These are phyloP conservation scores for Hippocampus abdominalis DNA, from an alignment of 2,113 vertebrate species.

Conservation along the genomic window DNA sequence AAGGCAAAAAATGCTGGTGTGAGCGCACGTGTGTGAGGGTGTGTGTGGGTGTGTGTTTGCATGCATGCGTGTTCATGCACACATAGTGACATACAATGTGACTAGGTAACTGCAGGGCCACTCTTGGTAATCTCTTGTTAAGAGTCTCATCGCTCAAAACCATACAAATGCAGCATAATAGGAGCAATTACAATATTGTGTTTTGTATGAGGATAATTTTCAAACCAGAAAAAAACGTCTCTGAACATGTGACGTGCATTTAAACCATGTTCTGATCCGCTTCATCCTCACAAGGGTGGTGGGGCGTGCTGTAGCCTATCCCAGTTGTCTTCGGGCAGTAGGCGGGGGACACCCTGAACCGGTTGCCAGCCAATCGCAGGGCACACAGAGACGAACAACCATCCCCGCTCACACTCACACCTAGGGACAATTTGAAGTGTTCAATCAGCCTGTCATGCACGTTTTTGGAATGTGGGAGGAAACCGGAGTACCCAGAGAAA, in stretches of 20 bases:
- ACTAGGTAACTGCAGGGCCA: constrained; percentile 37
- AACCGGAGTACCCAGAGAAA: too few species aligned
- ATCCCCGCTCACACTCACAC: too few species aligned
- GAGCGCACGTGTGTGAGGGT: constrained; percentile 18
- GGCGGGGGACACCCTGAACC: too few species aligned
- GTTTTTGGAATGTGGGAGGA: too few species aligned
- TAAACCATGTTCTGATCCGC: too few species aligned
- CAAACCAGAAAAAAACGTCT: constrained; percentile 53
- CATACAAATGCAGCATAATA: constrained; percentile 49
- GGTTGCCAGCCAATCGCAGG: too few species aligned
- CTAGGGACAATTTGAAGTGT: too few species aligned
- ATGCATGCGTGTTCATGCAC: constrained; percentile 17
- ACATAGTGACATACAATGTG: constrained; percentile 24
- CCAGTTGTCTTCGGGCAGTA: too few species aligned
- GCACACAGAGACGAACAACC: too few species aligned
- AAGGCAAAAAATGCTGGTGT: constrained; percentile 39
- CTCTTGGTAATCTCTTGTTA: constrained; percentile 41
- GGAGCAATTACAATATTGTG: constrained; percentile 47
- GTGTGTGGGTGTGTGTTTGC: constrained; percentile 8
- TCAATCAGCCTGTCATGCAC: too few species aligned
- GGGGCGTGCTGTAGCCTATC: too few species aligned
- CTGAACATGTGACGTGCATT: constrained; percentile 33
- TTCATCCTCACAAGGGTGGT: too few species aligned
- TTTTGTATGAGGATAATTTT: constrained; percentile 51
- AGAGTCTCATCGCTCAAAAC: constrained; percentile 41